Percentiles rank a stretch among this genome's conserved stretches.
Conservation (phyloP, 2,888 invertebrate species). For the Craniophora ligustri region DNA sequence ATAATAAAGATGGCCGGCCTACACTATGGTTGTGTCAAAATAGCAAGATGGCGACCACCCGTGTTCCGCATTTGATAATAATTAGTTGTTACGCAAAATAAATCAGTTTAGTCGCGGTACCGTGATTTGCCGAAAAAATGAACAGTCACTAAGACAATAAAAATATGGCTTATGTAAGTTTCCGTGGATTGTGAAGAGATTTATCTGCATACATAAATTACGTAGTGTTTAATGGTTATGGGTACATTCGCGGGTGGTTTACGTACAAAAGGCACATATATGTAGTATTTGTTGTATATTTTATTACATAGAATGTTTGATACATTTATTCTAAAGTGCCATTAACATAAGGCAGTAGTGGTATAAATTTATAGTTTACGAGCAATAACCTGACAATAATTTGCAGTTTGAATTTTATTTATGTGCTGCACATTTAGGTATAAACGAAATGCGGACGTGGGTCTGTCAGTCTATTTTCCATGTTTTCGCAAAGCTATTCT, state of each 20-base stretch:
- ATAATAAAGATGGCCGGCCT: conserved; percentile 39
- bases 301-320: background rate
- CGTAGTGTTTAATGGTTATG: conserved; percentile 5
- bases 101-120: conserved; percentile 46
- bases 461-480: background rate
- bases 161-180: conserved; percentile 40
- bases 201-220: conserved; percentile 18
- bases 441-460: background rate
- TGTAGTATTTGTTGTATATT: conserved; percentile 11
- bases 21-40: conserved; percentile 52
- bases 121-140: conserved; percentile 39
- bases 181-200: conserved; percentile 21
- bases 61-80: conserved; percentile 48
- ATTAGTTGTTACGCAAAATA: conserved; percentile 54
- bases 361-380: background rate
- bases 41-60: conserved; percentile 32
- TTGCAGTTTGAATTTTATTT: background rate
- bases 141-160: conserved; percentile 37
- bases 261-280: background rate
- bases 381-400: background rate
- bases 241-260: conserved; percentile 14
- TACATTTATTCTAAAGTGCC: background rate
- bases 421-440: background rate
- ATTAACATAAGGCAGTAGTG: background rate
- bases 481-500: too few species aligned